Evolutionary conservation across 2,888 invertebrate genomes (phyloP).

Genomic region (Arge pagana): DNA sequence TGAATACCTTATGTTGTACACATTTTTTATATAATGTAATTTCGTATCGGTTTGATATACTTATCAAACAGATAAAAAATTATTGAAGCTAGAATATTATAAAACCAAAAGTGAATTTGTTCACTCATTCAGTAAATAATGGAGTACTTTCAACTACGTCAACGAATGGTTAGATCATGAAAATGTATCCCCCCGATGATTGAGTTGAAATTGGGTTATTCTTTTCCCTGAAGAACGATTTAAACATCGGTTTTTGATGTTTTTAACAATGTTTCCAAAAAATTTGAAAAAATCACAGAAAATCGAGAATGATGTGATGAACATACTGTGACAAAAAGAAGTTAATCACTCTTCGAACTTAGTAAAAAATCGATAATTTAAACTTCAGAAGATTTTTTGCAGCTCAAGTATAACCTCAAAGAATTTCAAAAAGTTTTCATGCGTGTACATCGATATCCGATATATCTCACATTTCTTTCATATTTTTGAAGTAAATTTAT

Average conservation of each 20-base stretch:
- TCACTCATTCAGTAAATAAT: too few species aligned
- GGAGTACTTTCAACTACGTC: too few species aligned
- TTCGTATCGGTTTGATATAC: too few species aligned
- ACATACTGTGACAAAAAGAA: neutral
- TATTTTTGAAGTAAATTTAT: neutral
- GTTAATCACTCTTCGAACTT: neutral
- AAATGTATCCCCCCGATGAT: too few species aligned
- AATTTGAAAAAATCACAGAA: neutral
- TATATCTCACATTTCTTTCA: neutral
- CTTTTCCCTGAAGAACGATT: neutral
- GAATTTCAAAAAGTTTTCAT: too few species aligned
- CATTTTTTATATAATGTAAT: too few species aligned
- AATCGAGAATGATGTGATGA: neutral
- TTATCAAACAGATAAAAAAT: too few species aligned
- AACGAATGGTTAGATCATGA: too few species aligned
- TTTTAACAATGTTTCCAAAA: neutral
- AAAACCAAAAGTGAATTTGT: too few species aligned
- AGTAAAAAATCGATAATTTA: neutral
- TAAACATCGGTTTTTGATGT: neutral
- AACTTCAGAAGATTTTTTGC: neutral
- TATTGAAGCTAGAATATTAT: too few species aligned
- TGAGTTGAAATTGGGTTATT: too few species aligned
- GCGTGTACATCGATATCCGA: neutral
- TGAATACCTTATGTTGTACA: too few species aligned
- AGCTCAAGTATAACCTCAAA: neutral